Evolutionary conservation across 2,888 invertebrate species (phyloP).

Genomic region (Cartodere bifasciata): DNA sequence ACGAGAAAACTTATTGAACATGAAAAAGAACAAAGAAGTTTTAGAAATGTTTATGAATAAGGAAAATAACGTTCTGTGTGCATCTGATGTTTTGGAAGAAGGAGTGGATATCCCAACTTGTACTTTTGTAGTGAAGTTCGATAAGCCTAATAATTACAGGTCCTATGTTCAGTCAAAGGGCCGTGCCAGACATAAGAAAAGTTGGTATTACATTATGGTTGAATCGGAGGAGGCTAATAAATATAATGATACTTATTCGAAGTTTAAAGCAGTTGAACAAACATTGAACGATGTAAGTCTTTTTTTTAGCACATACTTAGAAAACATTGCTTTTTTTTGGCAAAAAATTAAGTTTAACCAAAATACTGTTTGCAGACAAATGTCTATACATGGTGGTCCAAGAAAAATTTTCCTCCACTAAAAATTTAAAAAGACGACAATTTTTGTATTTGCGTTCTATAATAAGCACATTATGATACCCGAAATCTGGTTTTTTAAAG

Average conservation of each 20-base stretch:
- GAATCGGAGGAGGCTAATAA: constrained; percentile 24
- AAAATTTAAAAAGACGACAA: no score
- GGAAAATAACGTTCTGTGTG: constrained; percentile 50
- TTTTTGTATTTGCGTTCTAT: no score
- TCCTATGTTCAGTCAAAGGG: constrained; percentile 87
- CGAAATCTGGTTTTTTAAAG: no score
- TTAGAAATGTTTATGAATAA: constrained; percentile 45
- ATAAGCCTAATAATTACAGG: constrained; percentile 55
- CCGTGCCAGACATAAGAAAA: constrained; percentile 56
- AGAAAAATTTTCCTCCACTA: no score
- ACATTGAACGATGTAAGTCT: constrained; percentile 39
- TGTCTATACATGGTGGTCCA: no score
- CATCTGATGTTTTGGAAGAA: constrained; percentile 80
- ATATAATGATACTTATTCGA: constrained; percentile 30
- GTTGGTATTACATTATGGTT: constrained; percentile 48
- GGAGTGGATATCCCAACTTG: constrained; percentile 80
- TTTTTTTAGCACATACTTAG: constrained; percentile 42
- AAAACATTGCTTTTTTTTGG: no score
- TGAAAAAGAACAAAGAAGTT: constrained; percentile 38
- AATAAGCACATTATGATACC: no score
- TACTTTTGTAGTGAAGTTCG: constrained; percentile 65
- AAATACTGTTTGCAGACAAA: no score
- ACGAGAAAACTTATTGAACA: constrained; percentile 39
- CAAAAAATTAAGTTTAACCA: no score
- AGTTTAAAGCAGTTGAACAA: constrained; percentile 36